Evolutionary conservation across 2,888 invertebrate species (phyloP).

Genomic region (Sphecodes monilicornis): DNA sequence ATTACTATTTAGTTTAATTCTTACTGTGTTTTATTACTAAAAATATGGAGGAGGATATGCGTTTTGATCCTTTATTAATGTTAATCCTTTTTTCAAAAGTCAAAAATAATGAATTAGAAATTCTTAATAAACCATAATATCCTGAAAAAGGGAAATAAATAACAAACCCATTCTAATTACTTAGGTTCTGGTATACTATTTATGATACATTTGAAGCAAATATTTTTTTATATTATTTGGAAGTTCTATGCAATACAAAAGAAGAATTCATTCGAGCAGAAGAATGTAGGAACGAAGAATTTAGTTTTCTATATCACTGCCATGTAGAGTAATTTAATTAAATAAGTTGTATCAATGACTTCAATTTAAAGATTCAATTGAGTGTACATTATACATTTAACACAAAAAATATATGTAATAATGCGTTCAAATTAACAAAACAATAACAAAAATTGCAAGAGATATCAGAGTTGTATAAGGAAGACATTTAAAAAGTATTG

Average conservation of each 20-base stretch:
- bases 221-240: conserved; percentile 25
- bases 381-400: conserved; percentile 37
- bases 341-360: conserved; percentile 42
- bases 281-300: conserved; percentile 23
- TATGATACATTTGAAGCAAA: conserved; percentile 26
- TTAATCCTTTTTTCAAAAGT: conserved; percentile 1
- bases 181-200: conserved; percentile 20
- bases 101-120: not conserved
- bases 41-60: not conserved
- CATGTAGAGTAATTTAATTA: conserved; percentile 61
- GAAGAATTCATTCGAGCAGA: conserved; percentile 4
- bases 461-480: conserved; percentile 29
- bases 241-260: conserved; percentile 16
- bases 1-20: conserved; percentile 9
- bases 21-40: conserved; percentile 23
- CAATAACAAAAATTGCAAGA: conserved; percentile 28
- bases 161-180: conserved; percentile 31
- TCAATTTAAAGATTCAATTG: conserved; percentile 45
- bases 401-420: not conserved
- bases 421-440: conserved; percentile 36
- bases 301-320: conserved; percentile 68
- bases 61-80: conserved; percentile 1
- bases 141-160: conserved; percentile 11
- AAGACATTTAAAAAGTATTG: conserved; percentile 26
- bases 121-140: conserved; percentile 19